A percentile compares a stretch with the other conserved stretches of the same genome.
phyloP scores from a whole-genome alignment of 2,888 invertebrate genomes.

The Glaucopsyche alexis region DNA sequence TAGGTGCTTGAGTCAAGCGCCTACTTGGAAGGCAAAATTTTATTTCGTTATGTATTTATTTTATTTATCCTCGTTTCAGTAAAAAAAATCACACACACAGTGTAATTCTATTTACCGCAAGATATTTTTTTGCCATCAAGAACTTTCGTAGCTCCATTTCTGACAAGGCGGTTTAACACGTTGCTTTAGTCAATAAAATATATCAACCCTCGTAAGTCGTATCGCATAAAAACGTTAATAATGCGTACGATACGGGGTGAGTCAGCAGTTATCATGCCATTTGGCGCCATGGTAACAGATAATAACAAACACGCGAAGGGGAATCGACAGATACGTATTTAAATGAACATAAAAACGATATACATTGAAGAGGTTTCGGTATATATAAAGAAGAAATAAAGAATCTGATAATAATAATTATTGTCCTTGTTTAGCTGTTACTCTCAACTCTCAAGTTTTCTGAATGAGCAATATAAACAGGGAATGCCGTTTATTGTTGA shows the following conservation, averaged over 20 bases:
- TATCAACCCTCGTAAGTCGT: background rate
- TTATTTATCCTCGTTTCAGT: too few species aligned
- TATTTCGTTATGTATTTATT: too few species aligned
- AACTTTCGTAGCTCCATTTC: background rate
- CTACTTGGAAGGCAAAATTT: too few species aligned
- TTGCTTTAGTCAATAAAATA: background rate
- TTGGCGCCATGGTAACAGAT: slow-evolving; percentile 38
- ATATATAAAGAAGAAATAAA: background rate
- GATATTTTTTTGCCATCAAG: background rate
- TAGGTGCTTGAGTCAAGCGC: too few species aligned
- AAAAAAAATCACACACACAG: too few species aligned
- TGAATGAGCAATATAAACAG: too few species aligned
- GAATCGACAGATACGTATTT: slow-evolving; percentile 25
- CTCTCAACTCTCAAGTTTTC: too few species aligned
- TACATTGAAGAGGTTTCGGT: background rate
- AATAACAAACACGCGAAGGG: slow-evolving; percentile 29
- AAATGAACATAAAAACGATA: background rate
- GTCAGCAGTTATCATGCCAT: slow-evolving; percentile 36
- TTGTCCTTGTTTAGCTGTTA: too few species aligned
- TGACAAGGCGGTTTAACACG: background rate
- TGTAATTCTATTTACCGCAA: too few species aligned
- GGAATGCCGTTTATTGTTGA: too few species aligned
- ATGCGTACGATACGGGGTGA: slow-evolving; percentile 29
- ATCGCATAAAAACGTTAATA: slow-evolving; percentile 10
- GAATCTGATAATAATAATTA: background rate